Evolutionary conservation across 2,797 vertebrate species (phyloP).

Genomic region (Sebastes matsubarae): DNA sequence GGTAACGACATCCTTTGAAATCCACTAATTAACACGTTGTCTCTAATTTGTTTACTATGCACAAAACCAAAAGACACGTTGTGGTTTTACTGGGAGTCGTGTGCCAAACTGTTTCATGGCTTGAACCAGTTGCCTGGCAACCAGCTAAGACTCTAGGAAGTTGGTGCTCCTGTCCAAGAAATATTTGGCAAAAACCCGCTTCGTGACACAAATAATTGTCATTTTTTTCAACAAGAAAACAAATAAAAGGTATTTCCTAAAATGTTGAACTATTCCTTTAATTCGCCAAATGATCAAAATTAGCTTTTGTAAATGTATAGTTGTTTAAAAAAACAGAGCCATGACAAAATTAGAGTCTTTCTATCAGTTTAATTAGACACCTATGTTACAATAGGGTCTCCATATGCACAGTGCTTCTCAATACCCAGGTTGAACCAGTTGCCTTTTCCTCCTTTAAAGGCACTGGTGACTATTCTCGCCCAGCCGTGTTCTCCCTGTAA

Average conservation of each 20-base stretch:
- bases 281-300: background rate
- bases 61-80: background rate
- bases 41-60: background rate
- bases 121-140: background rate
- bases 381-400: conserved; percentile 85
- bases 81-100: background rate
- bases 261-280: background rate
- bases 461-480: conserved; percentile 93
- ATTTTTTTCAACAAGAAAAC: background rate
- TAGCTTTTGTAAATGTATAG: background rate
- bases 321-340: background rate
- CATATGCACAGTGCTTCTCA: conserved; percentile 89
- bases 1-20: background rate
- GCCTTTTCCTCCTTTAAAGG: conserved; percentile 89
- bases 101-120: background rate
- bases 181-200: background rate
- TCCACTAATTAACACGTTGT: background rate
- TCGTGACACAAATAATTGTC: background rate
- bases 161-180: background rate
- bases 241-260: background rate
- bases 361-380: background rate
- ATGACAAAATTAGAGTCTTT: background rate
- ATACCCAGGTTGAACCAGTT: conserved; percentile 91
- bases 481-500: conserved; percentile 93
- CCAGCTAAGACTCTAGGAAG: background rate